Percentiles rank a stretch among this genome's conserved stretches.
These are phyloP conservation scores for Calypte anna DNA, from an alignment of 2,113 vertebrate species.

Conservation along the genomic window DNA sequence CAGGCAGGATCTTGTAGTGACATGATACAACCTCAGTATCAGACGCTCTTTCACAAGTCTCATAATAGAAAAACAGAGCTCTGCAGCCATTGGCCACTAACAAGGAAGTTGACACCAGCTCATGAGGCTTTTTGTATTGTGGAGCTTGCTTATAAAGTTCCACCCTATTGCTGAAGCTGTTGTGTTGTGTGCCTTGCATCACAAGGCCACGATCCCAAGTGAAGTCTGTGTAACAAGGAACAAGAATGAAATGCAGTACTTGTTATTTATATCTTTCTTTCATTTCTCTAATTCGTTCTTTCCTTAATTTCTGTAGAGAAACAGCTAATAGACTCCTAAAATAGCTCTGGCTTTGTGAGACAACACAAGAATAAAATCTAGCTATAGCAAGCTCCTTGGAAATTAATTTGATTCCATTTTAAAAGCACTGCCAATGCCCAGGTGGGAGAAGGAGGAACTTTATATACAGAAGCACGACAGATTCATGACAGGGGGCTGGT, in stretches of 20 bases:
- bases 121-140: neutral
- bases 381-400: neutral
- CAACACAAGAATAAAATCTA: neutral
- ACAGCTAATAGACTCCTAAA: neutral
- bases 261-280: neutral
- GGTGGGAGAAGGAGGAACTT: neutral
- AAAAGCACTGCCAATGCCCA: neutral
- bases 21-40: neutral
- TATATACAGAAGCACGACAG: neutral
- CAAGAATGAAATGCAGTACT: neutral
- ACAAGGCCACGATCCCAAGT: neutral
- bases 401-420: neutral
- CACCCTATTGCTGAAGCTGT: neutral
- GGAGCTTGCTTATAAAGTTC: neutral
- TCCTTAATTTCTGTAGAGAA: neutral
- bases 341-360: neutral
- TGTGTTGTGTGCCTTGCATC: neutral
- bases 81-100: neutral
- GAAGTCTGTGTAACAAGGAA: neutral
- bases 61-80: neutral
- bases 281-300: neutral
- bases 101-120: neutral
- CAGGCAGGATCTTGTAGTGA: neutral
- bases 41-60: neutral
- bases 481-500: neutral